Evolutionary conservation across 2,888 invertebrate species (phyloP).

Genomic region (Brachycybe producta): DNA sequence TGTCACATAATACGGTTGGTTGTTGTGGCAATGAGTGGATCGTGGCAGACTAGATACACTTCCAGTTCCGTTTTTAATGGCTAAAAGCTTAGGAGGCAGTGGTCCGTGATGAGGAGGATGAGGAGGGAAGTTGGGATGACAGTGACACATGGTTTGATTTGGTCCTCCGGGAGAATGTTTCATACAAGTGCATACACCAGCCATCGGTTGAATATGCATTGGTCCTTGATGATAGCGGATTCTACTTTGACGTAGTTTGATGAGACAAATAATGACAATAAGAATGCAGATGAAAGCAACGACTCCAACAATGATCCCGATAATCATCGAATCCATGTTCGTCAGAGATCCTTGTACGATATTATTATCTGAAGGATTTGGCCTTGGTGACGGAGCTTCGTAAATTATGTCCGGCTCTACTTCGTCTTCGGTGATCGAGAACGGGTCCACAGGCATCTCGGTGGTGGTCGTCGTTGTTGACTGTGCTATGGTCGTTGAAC

Average conservation of each 20-base stretch:
- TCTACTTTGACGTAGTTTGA: slow-evolving; percentile 45
- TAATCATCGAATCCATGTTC: slow-evolving; percentile 84
- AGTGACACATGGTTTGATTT: slow-evolving; percentile 24
- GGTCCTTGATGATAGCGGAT: background rate
- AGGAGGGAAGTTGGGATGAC: slow-evolving; percentile 23
- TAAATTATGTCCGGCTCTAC: slow-evolving; percentile 30
- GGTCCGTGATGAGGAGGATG: slow-evolving; percentile 12
- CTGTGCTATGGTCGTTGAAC: slow-evolving; percentile 20
- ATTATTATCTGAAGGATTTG: background rate
- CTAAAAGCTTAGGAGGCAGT: slow-evolving; percentile 4
- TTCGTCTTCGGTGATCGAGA: slow-evolving; percentile 47
- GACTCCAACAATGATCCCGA: slow-evolving; percentile 86
- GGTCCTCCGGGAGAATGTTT: slow-evolving; percentile 25
- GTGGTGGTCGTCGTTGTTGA: slow-evolving; percentile 28
- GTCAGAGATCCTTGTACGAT: slow-evolving; percentile 37
- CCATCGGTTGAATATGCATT: background rate
- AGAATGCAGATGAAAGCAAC: slow-evolving; percentile 80
- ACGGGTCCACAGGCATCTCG: slow-evolving; percentile 34
- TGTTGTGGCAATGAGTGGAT: background rate
- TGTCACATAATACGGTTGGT: slow-evolving; percentile 36
- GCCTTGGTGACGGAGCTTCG: slow-evolving; percentile 11
- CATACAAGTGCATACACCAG: slow-evolving; percentile 40
- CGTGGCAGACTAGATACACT: background rate
- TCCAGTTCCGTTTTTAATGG: background rate
- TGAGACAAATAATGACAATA: slow-evolving; percentile 72